These are phyloP conservation scores for Mormoops blainvillei DNA, from an alignment of 2,113 vertebrate genomes.

Conservation along the genomic window DNA sequence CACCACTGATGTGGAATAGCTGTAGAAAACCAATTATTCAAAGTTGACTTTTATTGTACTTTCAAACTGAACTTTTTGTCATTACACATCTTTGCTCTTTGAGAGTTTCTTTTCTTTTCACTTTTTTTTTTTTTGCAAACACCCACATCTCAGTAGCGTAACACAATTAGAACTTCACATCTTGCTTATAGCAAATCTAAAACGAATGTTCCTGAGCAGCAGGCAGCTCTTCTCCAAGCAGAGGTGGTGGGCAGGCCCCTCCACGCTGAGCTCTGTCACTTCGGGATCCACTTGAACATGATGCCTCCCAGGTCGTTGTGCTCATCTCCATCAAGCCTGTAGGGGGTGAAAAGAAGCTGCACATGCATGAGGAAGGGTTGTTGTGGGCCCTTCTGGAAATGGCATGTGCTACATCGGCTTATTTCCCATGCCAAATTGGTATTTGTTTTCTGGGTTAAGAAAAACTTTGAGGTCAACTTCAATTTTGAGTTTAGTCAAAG, in stretches of 20 bases:
- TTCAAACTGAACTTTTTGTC: not conserved
- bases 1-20: conserved; percentile 37
- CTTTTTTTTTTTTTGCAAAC: not conserved
- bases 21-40: conserved; percentile 49
- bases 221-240: not conserved
- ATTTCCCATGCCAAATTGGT: not conserved
- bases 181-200: not conserved
- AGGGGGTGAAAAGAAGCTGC: not conserved
- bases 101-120: not conserved
- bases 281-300: fast-evolving
- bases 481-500: not conserved
- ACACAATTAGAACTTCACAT: not conserved
- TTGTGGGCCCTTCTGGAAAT: not conserved
- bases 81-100: not conserved
- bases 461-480: not conserved
- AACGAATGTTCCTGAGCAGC: not conserved
- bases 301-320: fast-evolving
- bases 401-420: not conserved
- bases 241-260: not conserved
- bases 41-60: conserved; percentile 61
- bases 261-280: fast-evolving
- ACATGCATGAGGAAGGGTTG: not conserved
- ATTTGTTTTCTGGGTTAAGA: not conserved
- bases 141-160: not conserved
- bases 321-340: not conserved